Conservation (phyloP, 92 coral and sea anemone genomes). For the Siderastrea siderea region DNA sequence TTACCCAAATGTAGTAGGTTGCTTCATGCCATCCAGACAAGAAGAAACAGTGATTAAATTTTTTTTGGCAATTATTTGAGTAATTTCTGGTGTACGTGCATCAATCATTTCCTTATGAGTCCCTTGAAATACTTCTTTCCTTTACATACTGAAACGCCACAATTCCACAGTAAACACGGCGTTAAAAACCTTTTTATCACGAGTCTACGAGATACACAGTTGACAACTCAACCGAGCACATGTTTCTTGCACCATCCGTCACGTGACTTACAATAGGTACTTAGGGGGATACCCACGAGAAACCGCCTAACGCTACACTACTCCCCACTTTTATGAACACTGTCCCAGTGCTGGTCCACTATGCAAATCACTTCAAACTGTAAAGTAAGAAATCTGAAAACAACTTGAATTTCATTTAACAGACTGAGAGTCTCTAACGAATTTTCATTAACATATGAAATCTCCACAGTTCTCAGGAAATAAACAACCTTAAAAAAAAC, state of each 20-base stretch:
- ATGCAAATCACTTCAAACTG: not conserved
- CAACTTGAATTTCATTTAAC: not conserved
- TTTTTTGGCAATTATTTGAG: too few species aligned
- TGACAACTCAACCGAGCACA: not conserved
- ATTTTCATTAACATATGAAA: not conserved
- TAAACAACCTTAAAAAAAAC: not conserved
- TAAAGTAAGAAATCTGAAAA: not conserved
- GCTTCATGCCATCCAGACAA: too few species aligned
- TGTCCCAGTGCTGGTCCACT: not conserved
- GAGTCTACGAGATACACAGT: not conserved
- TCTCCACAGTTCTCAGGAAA: not conserved
- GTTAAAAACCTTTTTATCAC: too few species aligned
- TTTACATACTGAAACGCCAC: too few species aligned
- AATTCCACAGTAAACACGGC: too few species aligned
- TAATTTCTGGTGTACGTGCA: too few species aligned
- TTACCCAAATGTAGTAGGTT: too few species aligned
- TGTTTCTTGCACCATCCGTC: not conserved
- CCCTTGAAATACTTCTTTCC: too few species aligned
- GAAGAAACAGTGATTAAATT: too few species aligned
- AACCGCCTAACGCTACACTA: conserved; percentile 20
- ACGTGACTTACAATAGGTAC: conserved; percentile 6
- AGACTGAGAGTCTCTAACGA: not conserved
- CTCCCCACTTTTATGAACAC: not conserved
- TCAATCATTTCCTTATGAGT: too few species aligned
- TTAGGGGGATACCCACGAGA: not conserved